phyloP scores from a whole-genome alignment of 1,140 invertebrate genomes.

The Hylaeus volcanicus region DNA sequence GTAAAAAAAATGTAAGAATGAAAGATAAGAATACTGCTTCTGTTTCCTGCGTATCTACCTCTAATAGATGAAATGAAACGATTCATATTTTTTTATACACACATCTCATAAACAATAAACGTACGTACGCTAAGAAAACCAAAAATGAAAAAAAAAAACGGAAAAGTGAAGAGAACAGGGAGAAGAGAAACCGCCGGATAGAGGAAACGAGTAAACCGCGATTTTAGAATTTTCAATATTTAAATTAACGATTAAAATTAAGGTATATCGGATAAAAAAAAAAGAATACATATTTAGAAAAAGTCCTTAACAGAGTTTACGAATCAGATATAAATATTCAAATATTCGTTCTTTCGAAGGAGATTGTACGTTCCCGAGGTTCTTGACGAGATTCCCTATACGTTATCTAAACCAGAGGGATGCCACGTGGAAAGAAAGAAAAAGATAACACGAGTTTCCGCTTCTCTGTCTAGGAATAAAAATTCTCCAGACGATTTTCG shows the following conservation, averaged over 20 bases:
- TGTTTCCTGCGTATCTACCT: constrained; percentile 78
- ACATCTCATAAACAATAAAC: constrained; percentile 73
- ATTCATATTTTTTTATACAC: constrained; percentile 78
- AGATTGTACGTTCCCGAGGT: constrained; percentile 1
- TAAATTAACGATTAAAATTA: constrained; percentile 23
- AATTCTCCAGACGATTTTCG: neutral
- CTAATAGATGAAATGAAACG: constrained; percentile 73
- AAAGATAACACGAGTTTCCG: neutral
- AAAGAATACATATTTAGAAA: constrained; percentile 2
- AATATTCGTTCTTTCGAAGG: neutral
- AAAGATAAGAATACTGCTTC: constrained; percentile 71
- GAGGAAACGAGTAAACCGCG: neutral
- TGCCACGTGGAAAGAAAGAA: neutral
- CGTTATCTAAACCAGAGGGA: neutral
- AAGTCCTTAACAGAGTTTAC: constrained; percentile 2
- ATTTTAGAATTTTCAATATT: constrained; percentile 24
- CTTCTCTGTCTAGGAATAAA: neutral
- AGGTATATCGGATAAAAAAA: constrained; percentile 16
- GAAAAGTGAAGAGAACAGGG: constrained; percentile 14
- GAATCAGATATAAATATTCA: constrained; percentile 4
- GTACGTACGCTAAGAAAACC: constrained; percentile 62
- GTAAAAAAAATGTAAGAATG: constrained; percentile 33
- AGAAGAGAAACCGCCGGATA: constrained; percentile 28
- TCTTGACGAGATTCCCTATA: neutral
- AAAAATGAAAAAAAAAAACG: constrained; percentile 24